These are phyloP conservation scores for Thunnus maccoyii DNA, from an alignment of 2,113 vertebrate genomes.

Conservation along the genomic window DNA sequence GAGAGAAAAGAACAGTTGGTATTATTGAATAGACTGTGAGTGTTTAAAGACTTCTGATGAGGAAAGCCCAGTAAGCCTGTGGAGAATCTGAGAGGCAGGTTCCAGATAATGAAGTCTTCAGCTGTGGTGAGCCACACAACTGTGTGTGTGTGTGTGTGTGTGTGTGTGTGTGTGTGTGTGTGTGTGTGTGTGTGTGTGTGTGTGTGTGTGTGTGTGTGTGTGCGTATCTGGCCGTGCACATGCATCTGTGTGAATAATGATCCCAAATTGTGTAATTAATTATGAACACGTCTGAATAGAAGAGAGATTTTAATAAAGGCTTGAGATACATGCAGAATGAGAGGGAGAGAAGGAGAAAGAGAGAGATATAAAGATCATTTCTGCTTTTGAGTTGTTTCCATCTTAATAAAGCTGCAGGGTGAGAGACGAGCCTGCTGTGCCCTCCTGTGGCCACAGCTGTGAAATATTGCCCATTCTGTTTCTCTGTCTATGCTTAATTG, in stretches of 20 bases:
- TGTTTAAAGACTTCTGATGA: slow-evolving; percentile 61
- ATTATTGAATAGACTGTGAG: slow-evolving; percentile 51
- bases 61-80: slow-evolving; percentile 35
- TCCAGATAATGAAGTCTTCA: slow-evolving; percentile 74
- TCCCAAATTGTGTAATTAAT: slow-evolving; percentile 80
- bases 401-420: slow-evolving; percentile 68
- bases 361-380: slow-evolving; percentile 60
- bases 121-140: slow-evolving; percentile 32
- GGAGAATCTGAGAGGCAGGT: slow-evolving; percentile 59
- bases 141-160: background rate
- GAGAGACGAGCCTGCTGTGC: slow-evolving; percentile 81
- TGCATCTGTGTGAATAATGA: slow-evolving; percentile 61
- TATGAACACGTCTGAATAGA: slow-evolving; percentile 72
- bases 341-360: slow-evolving; percentile 38
- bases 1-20: slow-evolving; percentile 38
- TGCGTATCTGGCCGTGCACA: background rate
- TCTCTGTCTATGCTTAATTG: slow-evolving; percentile 54
- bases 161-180: slow-evolving; percentile 11
- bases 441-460: slow-evolving; percentile 82
- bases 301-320: slow-evolving; percentile 69
- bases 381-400: slow-evolving; percentile 56
- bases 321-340: slow-evolving; percentile 62
- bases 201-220: slow-evolving; percentile 16
- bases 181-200: background rate
- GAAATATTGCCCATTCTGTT: slow-evolving; percentile 58